phyloP scores from a whole-genome alignment of 2,113 vertebrate species.

The Hucho hucho region DNA sequence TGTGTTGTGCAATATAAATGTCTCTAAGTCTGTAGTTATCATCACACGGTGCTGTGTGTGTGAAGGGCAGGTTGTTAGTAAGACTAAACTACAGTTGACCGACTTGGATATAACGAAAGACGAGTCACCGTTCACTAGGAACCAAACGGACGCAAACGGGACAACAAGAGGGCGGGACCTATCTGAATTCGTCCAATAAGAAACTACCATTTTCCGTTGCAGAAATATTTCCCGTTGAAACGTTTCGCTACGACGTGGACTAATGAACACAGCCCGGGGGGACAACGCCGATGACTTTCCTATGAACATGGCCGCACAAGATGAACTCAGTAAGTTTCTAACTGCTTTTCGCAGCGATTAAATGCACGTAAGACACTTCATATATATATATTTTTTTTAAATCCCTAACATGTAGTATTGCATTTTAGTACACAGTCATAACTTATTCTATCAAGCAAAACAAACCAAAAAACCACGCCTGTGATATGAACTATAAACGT shows the following conservation, averaged over 20 bases:
- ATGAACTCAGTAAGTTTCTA: slow-evolving; percentile 83
- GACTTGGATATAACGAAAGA: background rate
- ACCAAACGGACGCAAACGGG: no score
- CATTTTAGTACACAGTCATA: accelerated
- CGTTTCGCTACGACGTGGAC: no score
- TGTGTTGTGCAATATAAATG: background rate
- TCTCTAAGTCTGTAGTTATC: background rate
- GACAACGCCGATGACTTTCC: slow-evolving; percentile 31
- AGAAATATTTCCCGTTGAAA: no score
- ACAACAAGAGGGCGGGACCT: no score
- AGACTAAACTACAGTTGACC: background rate
- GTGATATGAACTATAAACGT: background rate
- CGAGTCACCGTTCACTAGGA: background rate
- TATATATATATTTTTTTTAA: no score
- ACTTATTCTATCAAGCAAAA: accelerated
- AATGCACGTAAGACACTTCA: background rate
- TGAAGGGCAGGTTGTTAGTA: no score
- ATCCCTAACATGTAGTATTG: background rate
- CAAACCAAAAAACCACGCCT: no score
- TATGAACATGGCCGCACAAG: slow-evolving; percentile 81
- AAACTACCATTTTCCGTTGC: no score
- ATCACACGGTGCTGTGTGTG: no score
- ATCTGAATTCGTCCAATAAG: no score
- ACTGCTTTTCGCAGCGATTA: slow-evolving; percentile 36
- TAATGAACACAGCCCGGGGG: background rate